A percentile compares a stretch with the other conserved stretches of the same genome.
These are phyloP conservation scores for Andrena marginata DNA, from an alignment of 2,888 invertebrate genomes.

Conservation along the genomic window DNA sequence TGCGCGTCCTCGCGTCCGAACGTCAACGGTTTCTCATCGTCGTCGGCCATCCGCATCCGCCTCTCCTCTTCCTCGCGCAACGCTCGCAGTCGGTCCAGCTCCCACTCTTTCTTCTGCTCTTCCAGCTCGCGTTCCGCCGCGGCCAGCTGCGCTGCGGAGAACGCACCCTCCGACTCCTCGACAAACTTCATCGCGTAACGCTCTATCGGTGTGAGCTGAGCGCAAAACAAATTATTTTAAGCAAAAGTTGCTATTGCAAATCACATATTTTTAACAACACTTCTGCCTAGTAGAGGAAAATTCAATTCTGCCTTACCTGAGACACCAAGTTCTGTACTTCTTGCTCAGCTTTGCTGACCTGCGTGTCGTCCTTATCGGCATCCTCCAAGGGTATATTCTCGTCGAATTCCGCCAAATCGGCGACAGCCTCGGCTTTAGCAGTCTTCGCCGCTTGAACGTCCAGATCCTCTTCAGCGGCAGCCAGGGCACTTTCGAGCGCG, in stretches of 20 bases:
- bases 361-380: slow-evolving; percentile 85
- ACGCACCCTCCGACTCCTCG: slow-evolving; percentile 93
- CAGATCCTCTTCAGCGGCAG: slow-evolving; percentile 97
- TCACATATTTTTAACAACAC: too few relatives aligned
- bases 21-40: slow-evolving; percentile 89
- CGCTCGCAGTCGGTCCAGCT: slow-evolving; percentile 92
- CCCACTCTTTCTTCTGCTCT: slow-evolving; percentile 94
- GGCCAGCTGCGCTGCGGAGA: slow-evolving; percentile 92
- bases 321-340: slow-evolving; percentile 90
- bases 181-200: slow-evolving; percentile 97
- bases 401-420: slow-evolving; percentile 97
- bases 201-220: slow-evolving; percentile 96
- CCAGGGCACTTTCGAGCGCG: slow-evolving; percentile 92
- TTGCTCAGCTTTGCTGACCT: slow-evolving; percentile 90
- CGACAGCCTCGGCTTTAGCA: slow-evolving; percentile 95
- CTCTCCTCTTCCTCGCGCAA: slow-evolving; percentile 89
- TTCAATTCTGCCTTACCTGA: slow-evolving; percentile 86
- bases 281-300: not conserved
- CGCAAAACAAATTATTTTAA: slow-evolving; percentile 35
- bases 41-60: slow-evolving; percentile 87
- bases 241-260: not conserved
- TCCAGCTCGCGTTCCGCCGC: slow-evolving; percentile 96
- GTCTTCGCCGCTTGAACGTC: slow-evolving; percentile 96
- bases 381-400: slow-evolving; percentile 96
- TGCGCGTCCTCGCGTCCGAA: slow-evolving; percentile 92